A percentile compares a stretch with the other conserved stretches of the same genome.
phyloP scores from a whole-genome alignment of 2,797 vertebrate species.

The Rhinichthys osculus region DNA sequence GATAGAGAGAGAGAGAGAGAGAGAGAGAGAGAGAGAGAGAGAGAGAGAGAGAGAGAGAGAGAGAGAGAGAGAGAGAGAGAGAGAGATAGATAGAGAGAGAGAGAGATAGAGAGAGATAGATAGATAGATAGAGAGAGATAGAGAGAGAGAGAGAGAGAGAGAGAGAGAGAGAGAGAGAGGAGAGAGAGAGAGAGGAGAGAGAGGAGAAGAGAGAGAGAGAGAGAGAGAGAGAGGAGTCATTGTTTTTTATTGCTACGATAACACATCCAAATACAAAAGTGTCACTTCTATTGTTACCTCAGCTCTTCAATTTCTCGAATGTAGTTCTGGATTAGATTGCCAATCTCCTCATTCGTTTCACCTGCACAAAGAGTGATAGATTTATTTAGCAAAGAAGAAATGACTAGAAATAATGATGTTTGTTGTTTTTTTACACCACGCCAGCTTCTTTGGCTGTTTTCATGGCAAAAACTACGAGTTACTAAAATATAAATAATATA shows the following conservation, averaged over 20 bases:
- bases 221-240: too few relatives aligned
- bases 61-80: too few relatives aligned
- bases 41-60: not conserved
- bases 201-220: too few relatives aligned
- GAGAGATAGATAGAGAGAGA: too few relatives aligned
- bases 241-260: not conserved
- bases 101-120: too few relatives aligned
- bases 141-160: too few relatives aligned
- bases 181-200: too few relatives aligned
- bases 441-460: not conserved
- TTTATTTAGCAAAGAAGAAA: not conserved
- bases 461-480: not conserved
- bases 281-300: slow-evolving; percentile 75
- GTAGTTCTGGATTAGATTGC: slow-evolving; percentile 92
- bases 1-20: too few relatives aligned
- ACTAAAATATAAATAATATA: not conserved
- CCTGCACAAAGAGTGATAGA: slow-evolving; percentile 71
- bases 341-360: slow-evolving; percentile 91
- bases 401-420: not conserved
- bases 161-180: too few relatives aligned
- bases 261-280: not conserved
- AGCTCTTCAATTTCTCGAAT: slow-evolving; percentile 95
- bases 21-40: not conserved
- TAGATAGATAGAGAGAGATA: too few relatives aligned
- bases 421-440: not conserved